Evolutionary conservation across 2,113 vertebrate genomes (phyloP), one percentile per base, ranked within the genome.

Genomic region (Cervus canadensis): DNA sequence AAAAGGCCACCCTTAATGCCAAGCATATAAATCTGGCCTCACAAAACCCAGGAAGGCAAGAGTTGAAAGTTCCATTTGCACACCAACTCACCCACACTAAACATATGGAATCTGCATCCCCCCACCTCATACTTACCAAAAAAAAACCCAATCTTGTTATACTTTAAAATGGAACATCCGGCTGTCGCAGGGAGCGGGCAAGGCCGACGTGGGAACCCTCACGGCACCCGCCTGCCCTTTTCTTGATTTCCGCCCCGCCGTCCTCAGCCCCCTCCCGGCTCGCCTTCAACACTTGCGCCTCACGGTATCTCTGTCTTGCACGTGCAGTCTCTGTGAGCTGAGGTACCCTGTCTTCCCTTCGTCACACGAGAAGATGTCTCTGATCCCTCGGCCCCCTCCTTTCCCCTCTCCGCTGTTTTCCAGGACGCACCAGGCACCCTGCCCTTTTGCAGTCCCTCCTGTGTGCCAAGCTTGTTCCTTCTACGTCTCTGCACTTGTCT

Each of bases 21-120:
- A 62, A 92, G 79, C 52, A 82, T 78, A 84, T 94, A 97, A 74
- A 97, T 97, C 91, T 95, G 89, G 64, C 87, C 89, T 97, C 50
- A 64, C n/a, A 91, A 94, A 83, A 91, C 50, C 83, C 78, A 79
- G 86, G 89, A 93, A 94, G 83, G 87, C 93, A 71, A 85, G 25
- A 59, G 59, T 54, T 83, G 83, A 78, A 79, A 84, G 59, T 82
- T 93, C 83, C 48, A 87, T 67, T 82, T 84, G 86, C 95, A 97
- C 67, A 91, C 86, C 50, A 56, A 12, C 71, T 81, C 87, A 56
- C 95, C 92, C 91, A 93, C 59, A 3, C 79, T 62, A 91, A 96
- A 95, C 96, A 97, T 97, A 98, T 96, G 95, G 86, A 95, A 62
- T 90, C 45, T 76, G 60, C 43, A 28, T 60, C 43, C 45, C 28